Conservation (phyloP, 2,113 vertebrate genomes). For the Microcebus murinus region DNA sequence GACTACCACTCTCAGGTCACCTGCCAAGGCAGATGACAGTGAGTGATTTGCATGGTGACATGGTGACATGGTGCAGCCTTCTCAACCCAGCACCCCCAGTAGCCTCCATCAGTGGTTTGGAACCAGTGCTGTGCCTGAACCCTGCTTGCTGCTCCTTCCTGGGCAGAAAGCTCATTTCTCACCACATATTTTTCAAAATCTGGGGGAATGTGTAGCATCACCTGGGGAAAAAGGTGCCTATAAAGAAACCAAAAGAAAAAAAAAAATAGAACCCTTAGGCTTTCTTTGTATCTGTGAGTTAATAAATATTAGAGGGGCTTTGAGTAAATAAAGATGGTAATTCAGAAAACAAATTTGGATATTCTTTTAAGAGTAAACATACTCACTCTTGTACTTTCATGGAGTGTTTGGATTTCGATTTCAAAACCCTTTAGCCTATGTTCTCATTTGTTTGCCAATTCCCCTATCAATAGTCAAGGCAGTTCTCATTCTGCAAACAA, state of each 20-base stretch:
- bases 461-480: background rate
- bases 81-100: no score
- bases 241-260: background rate
- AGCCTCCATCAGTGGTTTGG: fast-evolving
- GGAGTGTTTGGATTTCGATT: background rate
- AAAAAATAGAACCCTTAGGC: background rate
- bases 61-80: background rate
- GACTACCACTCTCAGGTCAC: background rate
- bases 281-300: background rate
- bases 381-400: background rate
- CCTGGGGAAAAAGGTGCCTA: background rate
- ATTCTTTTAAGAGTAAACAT: background rate
- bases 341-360: background rate
- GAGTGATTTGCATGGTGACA: background rate
- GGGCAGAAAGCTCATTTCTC: background rate
- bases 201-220: background rate
- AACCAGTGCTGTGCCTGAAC: background rate
- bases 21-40: background rate
- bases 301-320: background rate
- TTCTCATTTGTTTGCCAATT: background rate
- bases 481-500: background rate
- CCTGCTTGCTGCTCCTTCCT: background rate
- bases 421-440: background rate
- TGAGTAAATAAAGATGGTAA: background rate
- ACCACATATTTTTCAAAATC: background rate